Evolutionary conservation across 1,140 invertebrate species (phyloP).

Genomic region (Aleiodes sp.): DNA sequence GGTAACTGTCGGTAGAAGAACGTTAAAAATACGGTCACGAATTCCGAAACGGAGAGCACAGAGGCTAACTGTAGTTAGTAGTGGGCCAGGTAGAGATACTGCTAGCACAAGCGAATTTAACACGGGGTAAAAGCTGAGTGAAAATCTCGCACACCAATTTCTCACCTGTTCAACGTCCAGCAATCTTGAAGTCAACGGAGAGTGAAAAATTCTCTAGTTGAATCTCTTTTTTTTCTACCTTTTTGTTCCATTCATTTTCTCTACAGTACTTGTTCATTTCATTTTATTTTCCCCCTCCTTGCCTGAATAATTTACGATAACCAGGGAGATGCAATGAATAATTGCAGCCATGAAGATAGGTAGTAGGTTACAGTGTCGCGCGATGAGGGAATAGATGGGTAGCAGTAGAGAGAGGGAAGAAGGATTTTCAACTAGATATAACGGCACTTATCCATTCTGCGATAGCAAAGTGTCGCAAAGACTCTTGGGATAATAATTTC

Average conservation of each 20-base stretch:
- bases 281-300: too few species aligned
- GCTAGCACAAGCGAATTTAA: too few species aligned
- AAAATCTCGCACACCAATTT: not conserved
- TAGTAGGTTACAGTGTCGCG: not conserved
- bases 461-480: constrained; percentile 8
- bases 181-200: not conserved
- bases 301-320: not conserved
- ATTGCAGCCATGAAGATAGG: not conserved
- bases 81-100: not conserved
- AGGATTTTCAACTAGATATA: not conserved
- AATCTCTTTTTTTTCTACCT: not conserved
- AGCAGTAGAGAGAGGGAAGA: too few species aligned
- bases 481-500: constrained; percentile 8
- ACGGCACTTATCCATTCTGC: not conserved
- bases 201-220: not conserved
- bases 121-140: not conserved
- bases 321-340: not conserved
- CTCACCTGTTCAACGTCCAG: not conserved
- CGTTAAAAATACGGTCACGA: constrained; percentile 29
- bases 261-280: too few species aligned
- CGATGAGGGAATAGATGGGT: not conserved
- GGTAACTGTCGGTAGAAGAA: constrained; percentile 21
- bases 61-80: too few species aligned
- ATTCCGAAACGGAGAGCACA: not conserved
- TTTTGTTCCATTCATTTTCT: not conserved